Percentiles rank a stretch among this genome's conserved stretches.
Evolutionary conservation across 2,888 invertebrate genomes (phyloP).

Genomic region (Drosophila pegasa): DNA sequence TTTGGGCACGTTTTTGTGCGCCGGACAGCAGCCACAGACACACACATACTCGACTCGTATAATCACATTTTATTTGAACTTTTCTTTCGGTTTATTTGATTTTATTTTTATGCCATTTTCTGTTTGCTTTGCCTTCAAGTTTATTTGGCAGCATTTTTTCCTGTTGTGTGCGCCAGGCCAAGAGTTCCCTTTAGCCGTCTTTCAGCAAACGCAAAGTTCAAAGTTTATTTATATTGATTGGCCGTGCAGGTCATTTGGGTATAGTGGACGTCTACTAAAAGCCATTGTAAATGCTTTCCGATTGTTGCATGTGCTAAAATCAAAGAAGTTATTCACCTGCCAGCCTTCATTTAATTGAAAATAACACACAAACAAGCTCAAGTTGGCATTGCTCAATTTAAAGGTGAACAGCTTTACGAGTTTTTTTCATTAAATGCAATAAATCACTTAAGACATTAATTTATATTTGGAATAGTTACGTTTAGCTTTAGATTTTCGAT

Average conservation of each 20-base stretch:
- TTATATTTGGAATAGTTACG: too few relatives aligned
- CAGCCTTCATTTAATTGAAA: constrained; percentile 25
- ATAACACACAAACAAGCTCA: background rate
- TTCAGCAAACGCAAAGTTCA: constrained; percentile 54
- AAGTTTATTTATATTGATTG: constrained; percentile 72
- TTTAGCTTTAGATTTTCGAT: too few relatives aligned
- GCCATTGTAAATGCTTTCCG: constrained; percentile 29
- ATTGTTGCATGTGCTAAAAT: constrained; percentile 39
- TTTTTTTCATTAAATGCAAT: background rate
- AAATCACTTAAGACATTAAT: too few relatives aligned
- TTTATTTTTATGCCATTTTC: constrained; percentile 63
- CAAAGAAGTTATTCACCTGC: constrained; percentile 28
- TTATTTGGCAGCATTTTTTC: constrained; percentile 50
- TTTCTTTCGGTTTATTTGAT: constrained; percentile 74
- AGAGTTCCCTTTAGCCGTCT: constrained; percentile 26
- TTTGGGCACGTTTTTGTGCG: constrained; percentile 54
- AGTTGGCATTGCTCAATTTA: background rate
- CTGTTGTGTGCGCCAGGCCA: constrained; percentile 27
- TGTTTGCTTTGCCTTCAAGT: constrained; percentile 47
- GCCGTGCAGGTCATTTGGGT: constrained; percentile 62
- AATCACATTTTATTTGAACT: constrained; percentile 76
- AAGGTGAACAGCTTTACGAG: background rate
- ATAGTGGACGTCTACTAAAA: constrained; percentile 22
- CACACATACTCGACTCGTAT: constrained; percentile 40
- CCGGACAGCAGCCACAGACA: constrained; percentile 11